phyloP scores from a whole-genome alignment of 2,113 vertebrate species.

The Corythaixoides concolor region DNA sequence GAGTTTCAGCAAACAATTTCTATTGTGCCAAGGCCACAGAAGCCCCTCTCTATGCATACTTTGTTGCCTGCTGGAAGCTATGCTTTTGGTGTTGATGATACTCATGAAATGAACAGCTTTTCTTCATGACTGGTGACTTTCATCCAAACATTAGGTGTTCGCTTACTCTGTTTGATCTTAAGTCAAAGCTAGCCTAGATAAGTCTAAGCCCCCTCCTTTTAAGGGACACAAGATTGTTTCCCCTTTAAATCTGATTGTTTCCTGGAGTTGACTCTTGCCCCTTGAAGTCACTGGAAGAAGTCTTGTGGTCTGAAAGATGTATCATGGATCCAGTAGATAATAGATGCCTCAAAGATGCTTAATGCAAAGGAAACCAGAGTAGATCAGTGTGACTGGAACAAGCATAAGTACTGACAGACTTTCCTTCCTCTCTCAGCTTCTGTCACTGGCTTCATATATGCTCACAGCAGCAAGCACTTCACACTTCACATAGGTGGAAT shows the following conservation, averaged over 20 bases:
- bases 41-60: background rate
- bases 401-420: background rate
- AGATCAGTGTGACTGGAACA: background rate
- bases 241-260: background rate
- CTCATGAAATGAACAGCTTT: background rate
- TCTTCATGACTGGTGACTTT: background rate
- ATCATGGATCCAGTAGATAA: background rate
- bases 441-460: background rate
- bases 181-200: background rate
- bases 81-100: background rate
- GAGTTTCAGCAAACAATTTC: background rate
- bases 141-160: background rate
- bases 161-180: background rate
- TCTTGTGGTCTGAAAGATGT: background rate
- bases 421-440: background rate
- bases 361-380: background rate
- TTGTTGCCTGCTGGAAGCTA: background rate
- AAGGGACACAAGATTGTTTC: background rate
- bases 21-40: background rate
- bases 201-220: background rate
- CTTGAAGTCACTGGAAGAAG: background rate
- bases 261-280: background rate
- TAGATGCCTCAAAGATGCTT: background rate
- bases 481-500: background rate
- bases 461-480: background rate